Evolutionary conservation across 2,797 vertebrate genomes (phyloP).

Genomic region (Basileuterus tristriatus): DNA sequence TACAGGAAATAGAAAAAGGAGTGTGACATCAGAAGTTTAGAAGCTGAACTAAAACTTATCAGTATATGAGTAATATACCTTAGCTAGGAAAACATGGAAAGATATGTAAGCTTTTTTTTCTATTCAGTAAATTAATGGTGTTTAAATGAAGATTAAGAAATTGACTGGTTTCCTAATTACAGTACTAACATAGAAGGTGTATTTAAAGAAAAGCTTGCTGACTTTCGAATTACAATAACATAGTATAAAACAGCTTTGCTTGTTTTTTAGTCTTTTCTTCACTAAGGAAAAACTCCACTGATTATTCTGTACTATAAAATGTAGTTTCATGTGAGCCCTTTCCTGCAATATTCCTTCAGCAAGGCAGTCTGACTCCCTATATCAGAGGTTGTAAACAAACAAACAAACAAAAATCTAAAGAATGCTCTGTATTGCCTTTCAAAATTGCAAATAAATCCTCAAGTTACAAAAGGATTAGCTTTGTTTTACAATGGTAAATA

Average conservation of each 20-base stretch:
- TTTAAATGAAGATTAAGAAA: neutral
- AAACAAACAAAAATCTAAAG: neutral
- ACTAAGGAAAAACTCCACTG: neutral
- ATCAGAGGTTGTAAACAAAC: neutral
- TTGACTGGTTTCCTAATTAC: neutral
- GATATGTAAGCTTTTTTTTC: neutral
- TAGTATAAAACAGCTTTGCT: neutral
- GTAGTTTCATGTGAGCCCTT: neutral
- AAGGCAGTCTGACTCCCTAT: neutral
- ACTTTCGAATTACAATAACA: neutral
- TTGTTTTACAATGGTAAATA: neutral
- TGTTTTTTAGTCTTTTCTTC: neutral
- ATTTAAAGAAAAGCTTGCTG: neutral
- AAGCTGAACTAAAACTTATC: neutral
- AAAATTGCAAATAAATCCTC: neutral
- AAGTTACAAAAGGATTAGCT: neutral
- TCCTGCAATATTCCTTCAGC: neutral
- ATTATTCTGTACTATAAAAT: neutral
- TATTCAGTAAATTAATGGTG: neutral
- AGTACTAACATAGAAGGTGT: neutral
- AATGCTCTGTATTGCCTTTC: neutral
- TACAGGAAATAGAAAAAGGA: neutral
- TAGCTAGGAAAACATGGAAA: neutral
- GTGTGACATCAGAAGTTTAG: neutral
- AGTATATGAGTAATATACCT: neutral